Conservation (phyloP, 2,113 vertebrate species). For the Dipodomys ordii region DNA sequence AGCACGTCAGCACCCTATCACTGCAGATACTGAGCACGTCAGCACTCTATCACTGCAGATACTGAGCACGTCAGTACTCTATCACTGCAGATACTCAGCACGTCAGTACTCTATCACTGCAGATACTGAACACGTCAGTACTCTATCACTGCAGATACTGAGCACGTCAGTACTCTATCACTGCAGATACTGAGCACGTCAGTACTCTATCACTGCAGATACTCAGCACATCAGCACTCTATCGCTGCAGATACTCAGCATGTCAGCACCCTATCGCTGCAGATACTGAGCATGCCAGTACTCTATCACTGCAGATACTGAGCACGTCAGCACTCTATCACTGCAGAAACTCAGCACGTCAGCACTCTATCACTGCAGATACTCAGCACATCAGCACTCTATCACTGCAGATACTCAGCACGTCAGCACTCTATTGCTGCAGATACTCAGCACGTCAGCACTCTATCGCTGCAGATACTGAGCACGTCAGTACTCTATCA, state of each 20-base stretch:
- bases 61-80: not conserved
- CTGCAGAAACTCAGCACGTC: not conserved
- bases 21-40: not conserved
- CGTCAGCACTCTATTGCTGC: not conserved
- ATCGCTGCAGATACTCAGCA: not conserved
- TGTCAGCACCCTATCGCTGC: not conserved
- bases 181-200: not conserved
- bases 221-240: not conserved
- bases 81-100: not conserved
- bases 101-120: not conserved
- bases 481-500: not conserved
- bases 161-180: not conserved
- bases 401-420: not conserved
- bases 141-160: too few species aligned
- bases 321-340: not conserved
- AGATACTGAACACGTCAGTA: not conserved
- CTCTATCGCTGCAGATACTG: too few species aligned
- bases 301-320: too few species aligned
- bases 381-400: not conserved
- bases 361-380: too few species aligned
- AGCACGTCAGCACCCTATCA: not conserved
- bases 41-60: too few species aligned
- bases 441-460: not conserved
- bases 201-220: too few species aligned
- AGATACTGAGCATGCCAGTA: not conserved